Percentiles rank a stretch among this genome's conserved stretches.
Conservation (phyloP, 30 jellyfish, hydroid and myxozoan genomes). For the Rhopilema esculentum region DNA sequence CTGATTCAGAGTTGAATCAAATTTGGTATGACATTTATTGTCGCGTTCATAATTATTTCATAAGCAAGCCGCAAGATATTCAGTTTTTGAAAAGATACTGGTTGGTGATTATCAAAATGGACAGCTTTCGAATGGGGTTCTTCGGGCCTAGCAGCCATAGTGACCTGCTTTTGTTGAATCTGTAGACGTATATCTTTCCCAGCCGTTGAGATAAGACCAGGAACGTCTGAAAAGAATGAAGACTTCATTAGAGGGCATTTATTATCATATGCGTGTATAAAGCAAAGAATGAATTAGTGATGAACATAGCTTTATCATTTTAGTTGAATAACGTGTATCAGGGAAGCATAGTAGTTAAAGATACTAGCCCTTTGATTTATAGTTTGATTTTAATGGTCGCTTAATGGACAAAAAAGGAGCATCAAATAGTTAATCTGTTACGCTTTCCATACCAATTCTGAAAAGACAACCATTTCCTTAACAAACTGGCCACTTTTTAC, state of each 20-base stretch:
- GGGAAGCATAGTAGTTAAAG: too few relatives aligned
- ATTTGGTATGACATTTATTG: not conserved
- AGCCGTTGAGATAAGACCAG: constrained; percentile 85
- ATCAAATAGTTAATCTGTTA: too few relatives aligned
- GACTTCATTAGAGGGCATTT: not conserved
- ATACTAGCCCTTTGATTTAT: too few relatives aligned
- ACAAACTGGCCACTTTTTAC: too few relatives aligned
- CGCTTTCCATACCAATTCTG: too few relatives aligned
- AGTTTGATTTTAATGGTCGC: too few relatives aligned
- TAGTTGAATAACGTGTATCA: too few relatives aligned
- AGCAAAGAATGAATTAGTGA: too few relatives aligned
- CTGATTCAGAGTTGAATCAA: not conserved
- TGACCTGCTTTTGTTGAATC: constrained; percentile 90
- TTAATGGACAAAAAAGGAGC: too few relatives aligned
- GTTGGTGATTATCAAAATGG: constrained; percentile 77
- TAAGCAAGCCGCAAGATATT: not conserved
- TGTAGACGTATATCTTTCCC: constrained; percentile 90
- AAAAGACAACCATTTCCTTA: too few relatives aligned
- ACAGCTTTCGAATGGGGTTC: constrained; percentile 76
- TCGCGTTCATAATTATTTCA: not conserved
- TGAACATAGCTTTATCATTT: too few relatives aligned
- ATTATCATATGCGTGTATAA: not conserved
- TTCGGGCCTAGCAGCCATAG: constrained; percentile 92
- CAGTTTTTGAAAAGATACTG: constrained; percentile 75
- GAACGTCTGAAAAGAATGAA: constrained; percentile 71